These are phyloP conservation scores for Syngnathus rostellatus DNA, from an alignment of 2,797 vertebrate genomes.

Conservation along the genomic window DNA sequence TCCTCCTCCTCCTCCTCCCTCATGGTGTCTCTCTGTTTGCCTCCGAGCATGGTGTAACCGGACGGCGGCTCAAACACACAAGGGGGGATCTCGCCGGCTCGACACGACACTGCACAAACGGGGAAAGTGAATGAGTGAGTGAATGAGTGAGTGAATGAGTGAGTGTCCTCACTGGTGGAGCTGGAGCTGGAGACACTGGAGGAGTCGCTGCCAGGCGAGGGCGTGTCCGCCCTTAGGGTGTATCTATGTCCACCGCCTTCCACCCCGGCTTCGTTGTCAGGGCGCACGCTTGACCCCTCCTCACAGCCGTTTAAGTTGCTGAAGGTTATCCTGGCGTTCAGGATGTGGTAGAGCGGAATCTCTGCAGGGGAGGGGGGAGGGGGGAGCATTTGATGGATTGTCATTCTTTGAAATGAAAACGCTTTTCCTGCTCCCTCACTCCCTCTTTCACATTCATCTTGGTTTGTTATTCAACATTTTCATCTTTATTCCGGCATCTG, in stretches of 20 bases:
- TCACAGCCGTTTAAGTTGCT: constrained; percentile 95
- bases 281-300: constrained; percentile 63
- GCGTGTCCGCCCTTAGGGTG: constrained; percentile 76
- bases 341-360: constrained; percentile 96
- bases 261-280: constrained; percentile 43
- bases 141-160: not conserved
- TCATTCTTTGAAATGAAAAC: not conserved
- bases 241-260: constrained; percentile 61
- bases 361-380: constrained; percentile 65
- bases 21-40: constrained; percentile 78
- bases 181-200: constrained; percentile 96
- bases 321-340: constrained; percentile 95
- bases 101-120: constrained; percentile 76
- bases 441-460: not conserved
- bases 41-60: constrained; percentile 88
- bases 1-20: constrained; percentile 93
- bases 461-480: not conserved
- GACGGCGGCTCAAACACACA: constrained; percentile 85
- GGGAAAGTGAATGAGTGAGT: constrained; percentile 4
- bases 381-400: not conserved
- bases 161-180: constrained; percentile 75
- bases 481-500: constrained; percentile 12
- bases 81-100: constrained; percentile 82
- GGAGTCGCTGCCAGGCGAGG: constrained; percentile 89
- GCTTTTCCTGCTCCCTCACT: not conserved